These are phyloP conservation scores for Styela clava DNA, from an alignment of 23 tunicate genomes.

Conservation along the genomic window DNA sequence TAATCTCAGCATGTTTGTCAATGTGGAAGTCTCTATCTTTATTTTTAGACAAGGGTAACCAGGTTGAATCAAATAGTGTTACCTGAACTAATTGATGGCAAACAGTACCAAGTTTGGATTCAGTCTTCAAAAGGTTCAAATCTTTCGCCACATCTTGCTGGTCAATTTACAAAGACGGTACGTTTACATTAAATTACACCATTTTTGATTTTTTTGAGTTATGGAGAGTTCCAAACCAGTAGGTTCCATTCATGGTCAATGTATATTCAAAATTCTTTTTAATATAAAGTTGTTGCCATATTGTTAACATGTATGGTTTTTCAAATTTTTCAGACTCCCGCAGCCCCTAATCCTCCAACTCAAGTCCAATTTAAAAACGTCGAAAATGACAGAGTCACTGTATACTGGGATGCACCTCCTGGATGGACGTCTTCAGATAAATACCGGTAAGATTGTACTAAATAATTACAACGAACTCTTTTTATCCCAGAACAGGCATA, in stretches of 20 bases:
- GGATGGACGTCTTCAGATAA: constrained; percentile 18
- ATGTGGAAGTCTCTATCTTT: no score
- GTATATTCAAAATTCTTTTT: no score
- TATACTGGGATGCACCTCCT: constrained; percentile 18
- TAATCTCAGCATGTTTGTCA: no score
- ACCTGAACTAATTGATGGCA: constrained; percentile 9
- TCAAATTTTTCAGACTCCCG: constrained; percentile 17
- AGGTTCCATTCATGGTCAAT: no score
- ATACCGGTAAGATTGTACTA: constrained; percentile 22
- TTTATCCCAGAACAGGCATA: no score
- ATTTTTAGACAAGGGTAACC: not conserved
- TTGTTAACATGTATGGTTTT: no score
- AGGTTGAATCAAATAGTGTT: not conserved
- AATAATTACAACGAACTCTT: no score
- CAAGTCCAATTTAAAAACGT: not conserved
- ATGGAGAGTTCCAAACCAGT: no score
- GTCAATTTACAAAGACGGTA: constrained; percentile 17
- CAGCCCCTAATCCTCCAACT: constrained; percentile 18
- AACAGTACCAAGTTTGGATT: constrained; percentile 19
- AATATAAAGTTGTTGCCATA: no score
- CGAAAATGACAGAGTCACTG: constrained; percentile 1
- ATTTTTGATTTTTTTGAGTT: no score
- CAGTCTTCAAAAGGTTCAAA: constrained; percentile 3
- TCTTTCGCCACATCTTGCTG: constrained; percentile 5
- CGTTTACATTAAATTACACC: not conserved